Evolutionary conservation across 2,888 invertebrate genomes (phyloP).

Genomic region (Lasioglossum calceatum): DNA sequence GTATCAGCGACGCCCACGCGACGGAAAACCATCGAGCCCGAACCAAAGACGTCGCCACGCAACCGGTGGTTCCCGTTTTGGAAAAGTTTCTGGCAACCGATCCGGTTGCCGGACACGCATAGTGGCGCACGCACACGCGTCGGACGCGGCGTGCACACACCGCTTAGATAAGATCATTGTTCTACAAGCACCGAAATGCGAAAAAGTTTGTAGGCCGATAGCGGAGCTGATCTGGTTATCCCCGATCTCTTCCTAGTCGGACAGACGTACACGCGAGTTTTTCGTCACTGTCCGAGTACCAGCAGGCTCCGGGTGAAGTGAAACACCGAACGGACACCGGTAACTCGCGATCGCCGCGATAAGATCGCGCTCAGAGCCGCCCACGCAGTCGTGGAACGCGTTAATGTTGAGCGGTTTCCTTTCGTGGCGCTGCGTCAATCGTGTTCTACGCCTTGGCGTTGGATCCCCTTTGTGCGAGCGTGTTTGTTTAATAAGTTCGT

Average conservation of each 20-base stretch:
- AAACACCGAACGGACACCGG: constrained; percentile 24
- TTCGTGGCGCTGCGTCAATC: constrained; percentile 34
- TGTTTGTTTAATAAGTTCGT: constrained; percentile 19
- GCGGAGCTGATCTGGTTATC: constrained; percentile 52
- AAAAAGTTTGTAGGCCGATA: constrained; percentile 54
- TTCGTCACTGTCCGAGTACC: constrained; percentile 28
- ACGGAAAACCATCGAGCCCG: constrained; percentile 25
- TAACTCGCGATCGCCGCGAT: constrained; percentile 43
- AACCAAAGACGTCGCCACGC: neutral
- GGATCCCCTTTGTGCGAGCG: neutral
- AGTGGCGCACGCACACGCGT: neutral
- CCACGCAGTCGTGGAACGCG: constrained; percentile 39
- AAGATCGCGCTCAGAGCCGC: constrained; percentile 43
- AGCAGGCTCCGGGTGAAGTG: constrained; percentile 17
- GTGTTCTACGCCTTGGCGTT: neutral
- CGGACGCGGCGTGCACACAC: neutral
- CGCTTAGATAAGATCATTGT: constrained; percentile 64
- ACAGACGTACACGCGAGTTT: constrained; percentile 40
- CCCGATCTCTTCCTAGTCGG: constrained; percentile 38
- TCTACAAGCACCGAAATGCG: constrained; percentile 55
- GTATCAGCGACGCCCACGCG: constrained; percentile 63
- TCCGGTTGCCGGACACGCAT: constrained; percentile 26
- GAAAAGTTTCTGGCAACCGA: constrained; percentile 46
- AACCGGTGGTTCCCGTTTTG: constrained; percentile 37
- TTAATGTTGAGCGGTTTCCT: constrained; percentile 22